These are phyloP conservation scores for Capra hircus DNA, from an alignment of 2,113 vertebrate genomes.

Conservation along the genomic window DNA sequence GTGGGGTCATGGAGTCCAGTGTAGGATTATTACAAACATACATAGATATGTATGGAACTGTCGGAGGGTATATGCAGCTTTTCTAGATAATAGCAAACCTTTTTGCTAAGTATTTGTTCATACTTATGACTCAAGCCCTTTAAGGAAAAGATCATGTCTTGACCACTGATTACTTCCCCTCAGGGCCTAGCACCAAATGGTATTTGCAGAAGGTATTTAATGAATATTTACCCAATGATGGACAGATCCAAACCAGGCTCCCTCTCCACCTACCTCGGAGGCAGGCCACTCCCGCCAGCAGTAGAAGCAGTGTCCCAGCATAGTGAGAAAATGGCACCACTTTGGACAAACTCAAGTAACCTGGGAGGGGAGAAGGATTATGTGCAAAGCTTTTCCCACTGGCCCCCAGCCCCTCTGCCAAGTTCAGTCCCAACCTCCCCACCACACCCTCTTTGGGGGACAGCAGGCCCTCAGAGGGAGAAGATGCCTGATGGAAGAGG, in stretches of 20 bases:
- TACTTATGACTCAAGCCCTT: not conserved
- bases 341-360: constrained; percentile 90
- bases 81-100: not conserved
- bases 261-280: constrained; percentile 85
- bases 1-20: not conserved
- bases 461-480: not conserved
- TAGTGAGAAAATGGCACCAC: constrained; percentile 89
- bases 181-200: not conserved
- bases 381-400: not conserved
- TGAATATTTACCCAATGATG: not conserved
- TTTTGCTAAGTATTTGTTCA: not conserved
- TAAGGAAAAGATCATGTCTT: not conserved
- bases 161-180: not conserved
- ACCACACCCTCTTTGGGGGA: not conserved
- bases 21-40: not conserved
- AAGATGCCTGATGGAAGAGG: not conserved
- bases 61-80: not conserved
- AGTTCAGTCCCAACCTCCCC: not conserved
- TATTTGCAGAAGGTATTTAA: not conserved
- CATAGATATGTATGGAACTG: not conserved
- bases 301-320: constrained; percentile 85
- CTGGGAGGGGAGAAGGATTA: constrained; percentile 54
- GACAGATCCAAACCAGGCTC: not conserved
- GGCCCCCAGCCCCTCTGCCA: not conserved
- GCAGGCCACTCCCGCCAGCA: constrained; percentile 90